Base-by-base conservation (phyloP, 2,888 invertebrate genomes). In the Abscondita cerata region DNA sequence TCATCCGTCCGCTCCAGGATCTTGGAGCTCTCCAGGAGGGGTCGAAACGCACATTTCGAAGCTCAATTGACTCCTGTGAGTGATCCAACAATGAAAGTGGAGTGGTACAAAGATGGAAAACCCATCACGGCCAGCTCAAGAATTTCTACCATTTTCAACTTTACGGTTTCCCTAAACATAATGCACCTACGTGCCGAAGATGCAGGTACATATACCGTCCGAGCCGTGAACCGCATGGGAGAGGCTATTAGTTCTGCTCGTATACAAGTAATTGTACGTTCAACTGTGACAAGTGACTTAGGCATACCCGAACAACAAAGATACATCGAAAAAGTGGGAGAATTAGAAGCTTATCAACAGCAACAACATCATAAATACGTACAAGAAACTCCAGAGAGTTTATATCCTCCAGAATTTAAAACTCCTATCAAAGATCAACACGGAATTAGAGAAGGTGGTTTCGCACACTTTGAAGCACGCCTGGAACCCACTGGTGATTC, bases 161-260 rank as follows among this genome's bases (percentile, higher is more conserved):
- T 98, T 88, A 97, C 97, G 81, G 96, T 97, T 85, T 95, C 96
- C 84, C 91, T 98, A 78, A 97, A 97, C 84, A 96, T 98, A 83
- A 87, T 96, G 90, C 96, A 97, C 90, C 92, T 97, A 87, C 92
- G 96, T 85, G 90, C 92, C 86, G 98, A 98, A 89, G 98, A 99
- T 89, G 91, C 93, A 78, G 97, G 97, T 83, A 91, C 92, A 82
- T 96, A 96, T 76, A 94, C 93, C 74, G 93, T 93, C 79, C 89
- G 94, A 76, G 96, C 95, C 83, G 90, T 93, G 71, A 96, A 96
- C 80, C 90, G 91, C 78, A 85, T 91, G 77, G 96, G 96, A 72
- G 95, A 96, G 84, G 95, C 95, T 72, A 87, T 93, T 75, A 93
- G 93, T 81, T 89, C 90, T 73, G 90, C 93, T 67, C 86, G 87